Base-by-base conservation (phyloP, 2,888 invertebrate genomes). In the Xanthorhoe designata region DNA sequence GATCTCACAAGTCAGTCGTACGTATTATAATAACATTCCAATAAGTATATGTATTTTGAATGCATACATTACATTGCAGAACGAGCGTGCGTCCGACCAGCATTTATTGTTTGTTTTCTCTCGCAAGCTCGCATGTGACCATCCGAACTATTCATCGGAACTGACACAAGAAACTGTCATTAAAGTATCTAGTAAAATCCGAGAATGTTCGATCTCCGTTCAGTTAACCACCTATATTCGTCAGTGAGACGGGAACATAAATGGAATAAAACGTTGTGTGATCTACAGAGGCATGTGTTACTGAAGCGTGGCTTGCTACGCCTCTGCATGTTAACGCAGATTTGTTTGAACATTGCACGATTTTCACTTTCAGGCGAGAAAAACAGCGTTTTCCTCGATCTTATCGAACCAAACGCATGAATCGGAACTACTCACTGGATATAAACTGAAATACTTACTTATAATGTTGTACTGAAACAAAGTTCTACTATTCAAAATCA, bases 131-230 rank as follows among this genome's bases (percentile, higher is more conserved):
- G 92, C 92, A 90, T 92, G 92, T 87, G 81, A 83, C 86, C 81
- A 91, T 92, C 83, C 87, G 73, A 89, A 87, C 87, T 85, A 93
- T 92, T 88, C 85, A 83, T 86, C 89, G 87, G 90, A 90, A 90
- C 87, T 90, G 86, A 87, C 84, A 87, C 79, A 88, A 89, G 87
- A 91, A 91, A 88, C 83, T 87, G 89, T 87, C 87, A 86, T 88
- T 88, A 85, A 84, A 87, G 85, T 86, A 87, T 86, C 84, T 85
- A 86, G 84, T 84, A 84, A 83, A 78, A 79, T 86, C 85, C 80
- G 79, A 84, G 85, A 84, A 85, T 84, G 84, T 80, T 79, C 76
- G 75, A 79, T 81, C 75, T 79, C 73, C 77, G 72, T 78, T 84
- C 78, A 84, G 79, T 79, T 82, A 77, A 68, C 75, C 78, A 76